Conservation (phyloP, 2,888 invertebrate species). For the Coelopa pilipes region DNA sequence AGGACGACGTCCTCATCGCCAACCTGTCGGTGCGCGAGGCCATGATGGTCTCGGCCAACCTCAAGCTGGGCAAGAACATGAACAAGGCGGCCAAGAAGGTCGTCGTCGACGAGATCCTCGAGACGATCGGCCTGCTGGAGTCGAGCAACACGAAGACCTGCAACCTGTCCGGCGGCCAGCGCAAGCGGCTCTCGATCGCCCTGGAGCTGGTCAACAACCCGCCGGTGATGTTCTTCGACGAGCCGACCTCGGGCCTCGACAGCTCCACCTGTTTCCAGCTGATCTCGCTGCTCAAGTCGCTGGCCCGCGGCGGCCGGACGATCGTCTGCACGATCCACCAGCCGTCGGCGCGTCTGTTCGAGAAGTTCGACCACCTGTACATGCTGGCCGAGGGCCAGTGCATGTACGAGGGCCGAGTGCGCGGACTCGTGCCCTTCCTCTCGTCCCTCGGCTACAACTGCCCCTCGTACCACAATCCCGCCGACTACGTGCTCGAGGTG, state of each 20-base stretch:
- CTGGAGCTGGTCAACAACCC: conserved; percentile 95
- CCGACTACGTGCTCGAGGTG: conserved; percentile 97
- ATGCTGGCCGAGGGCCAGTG: conserved; percentile 93
- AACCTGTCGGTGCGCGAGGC: conserved; percentile 92
- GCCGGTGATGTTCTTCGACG: conserved; percentile 97
- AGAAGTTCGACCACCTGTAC: conserved; percentile 95
- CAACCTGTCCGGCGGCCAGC: conserved; percentile 89
- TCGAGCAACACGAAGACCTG: conserved; percentile 82
- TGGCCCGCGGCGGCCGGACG: conserved; percentile 88
- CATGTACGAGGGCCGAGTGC: conserved; percentile 88
- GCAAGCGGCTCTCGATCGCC: conserved; percentile 90
- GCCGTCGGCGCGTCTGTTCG: conserved; percentile 93
- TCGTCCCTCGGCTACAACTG: conserved; percentile 86
- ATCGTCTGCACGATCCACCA: conserved; percentile 97
- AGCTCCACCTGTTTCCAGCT: conserved; percentile 95
- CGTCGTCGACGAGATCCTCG: conserved; percentile 86
- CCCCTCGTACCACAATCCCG: conserved; percentile 96
- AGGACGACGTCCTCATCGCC: conserved; percentile 88
- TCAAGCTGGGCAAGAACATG: conserved; percentile 87
- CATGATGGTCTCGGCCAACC: conserved; percentile 92
- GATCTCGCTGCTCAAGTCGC: conserved; percentile 85
- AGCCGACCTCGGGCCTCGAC: conserved; percentile 92
- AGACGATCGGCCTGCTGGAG: conserved; percentile 83
- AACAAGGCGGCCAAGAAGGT: conserved; percentile 78
- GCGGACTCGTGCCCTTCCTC: conserved; percentile 87